These are phyloP conservation scores for Ascaphus truei DNA, from an alignment of 2,113 vertebrate genomes.

Conservation along the genomic window DNA sequence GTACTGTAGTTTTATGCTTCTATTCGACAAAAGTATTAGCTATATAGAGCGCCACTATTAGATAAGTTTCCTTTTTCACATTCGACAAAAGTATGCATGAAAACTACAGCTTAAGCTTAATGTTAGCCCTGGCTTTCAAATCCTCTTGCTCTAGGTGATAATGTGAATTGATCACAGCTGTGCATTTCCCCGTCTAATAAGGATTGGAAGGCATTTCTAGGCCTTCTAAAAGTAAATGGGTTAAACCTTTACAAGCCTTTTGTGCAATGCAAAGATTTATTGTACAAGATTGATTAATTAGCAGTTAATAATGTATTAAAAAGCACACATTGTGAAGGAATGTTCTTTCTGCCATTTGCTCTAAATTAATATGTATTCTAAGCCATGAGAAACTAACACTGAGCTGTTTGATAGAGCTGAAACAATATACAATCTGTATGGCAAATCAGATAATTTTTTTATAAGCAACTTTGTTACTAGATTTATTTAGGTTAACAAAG, in stretches of 20 bases:
- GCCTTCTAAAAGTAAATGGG: neutral
- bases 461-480: neutral
- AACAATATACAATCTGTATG: constrained; percentile 1
- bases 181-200: too few species aligned
- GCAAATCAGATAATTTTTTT: neutral
- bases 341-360: constrained; percentile 5
- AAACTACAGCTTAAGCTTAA: too few species aligned
- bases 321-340: constrained; percentile 17
- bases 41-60: too few species aligned
- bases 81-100: too few species aligned
- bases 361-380: constrained; percentile 26
- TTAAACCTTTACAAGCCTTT: neutral
- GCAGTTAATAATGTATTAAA: neutral
- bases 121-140: too few species aligned
- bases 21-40: too few species aligned
- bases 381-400: constrained; percentile 16
- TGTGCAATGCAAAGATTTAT: neutral
- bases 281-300: neutral
- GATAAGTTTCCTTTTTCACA: too few species aligned
- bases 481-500: neutral
- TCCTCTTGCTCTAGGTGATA: too few species aligned
- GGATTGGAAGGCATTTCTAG: neutral
- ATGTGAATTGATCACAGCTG: too few species aligned
- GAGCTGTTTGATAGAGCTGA: neutral
- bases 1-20: too few species aligned